Base-by-base conservation (phyloP, 2,888 invertebrate genomes). In the Ischnus inquisitorius region DNA sequence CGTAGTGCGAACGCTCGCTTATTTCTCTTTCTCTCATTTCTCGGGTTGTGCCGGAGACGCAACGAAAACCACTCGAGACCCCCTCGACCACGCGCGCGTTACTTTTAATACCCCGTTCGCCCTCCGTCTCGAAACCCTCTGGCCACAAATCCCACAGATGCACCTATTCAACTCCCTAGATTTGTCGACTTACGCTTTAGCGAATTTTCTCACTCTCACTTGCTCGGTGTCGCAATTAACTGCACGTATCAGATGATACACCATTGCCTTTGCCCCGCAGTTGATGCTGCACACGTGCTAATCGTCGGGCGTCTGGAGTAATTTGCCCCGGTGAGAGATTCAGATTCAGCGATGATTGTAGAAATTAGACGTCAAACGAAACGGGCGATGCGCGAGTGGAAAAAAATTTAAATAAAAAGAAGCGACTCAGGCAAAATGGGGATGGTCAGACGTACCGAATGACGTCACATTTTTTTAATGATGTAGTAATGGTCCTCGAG, bases 11-110 rank as follows among this genome's bases (percentile, higher is more conserved):
- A 79, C 67, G 57, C 41, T 69, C 71, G 76, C 67, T 83, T n/a
- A n/a, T n/a, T 76, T 78, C 67, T 51, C 75, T 75, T 83, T 79
- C 71, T 51, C 71, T 76, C 75, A 10, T 41, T 39, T 28, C 77
- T 46, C 75, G 74, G 6, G 68, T 75, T 34, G 34, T 34, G 8
- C 46, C 28, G 68, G 46, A 75, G 85, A 86, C 85, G 88, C 88
- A 88, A 89, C 87, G 89, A 88, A 90, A 90, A 89, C 87, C 88
- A 88, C 90, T 91, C 87, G 87, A 88, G 88, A 88, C 85, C 88
- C 82, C 88, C 89, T 88, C 86, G 83, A 89, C 83, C 79, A 87
- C 87, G 80, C 85, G 85, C 83, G 34, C 86, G 86, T 84, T 87
- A 88, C 89, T 86, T 90, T 90, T 90, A 88, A 90, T 90, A 89